Percentiles rank a stretch among this genome's conserved stretches.
Evolutionary conservation across 1,140 invertebrate genomes (phyloP).

Genomic region (Melanaphis sacchari): DNA sequence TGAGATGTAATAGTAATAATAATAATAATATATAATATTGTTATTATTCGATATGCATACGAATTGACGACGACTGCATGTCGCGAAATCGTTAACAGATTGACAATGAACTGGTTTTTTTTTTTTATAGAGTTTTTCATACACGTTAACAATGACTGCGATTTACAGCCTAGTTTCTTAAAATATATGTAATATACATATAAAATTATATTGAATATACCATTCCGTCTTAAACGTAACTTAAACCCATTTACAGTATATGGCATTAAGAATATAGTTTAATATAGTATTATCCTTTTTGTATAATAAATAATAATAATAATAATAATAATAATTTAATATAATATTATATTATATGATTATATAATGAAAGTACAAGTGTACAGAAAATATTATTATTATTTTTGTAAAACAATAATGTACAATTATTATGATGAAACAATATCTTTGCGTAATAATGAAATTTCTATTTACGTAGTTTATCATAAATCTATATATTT

Average conservation of each 20-base stretch:
- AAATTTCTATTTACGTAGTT: background rate
- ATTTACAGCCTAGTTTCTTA: slow-evolving; percentile 12
- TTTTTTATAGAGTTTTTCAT: slow-evolving; percentile 8
- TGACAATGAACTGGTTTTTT: slow-evolving; percentile 12
- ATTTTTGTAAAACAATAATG: background rate
- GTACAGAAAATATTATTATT: background rate
- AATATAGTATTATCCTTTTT: background rate
- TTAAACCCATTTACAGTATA: no score
- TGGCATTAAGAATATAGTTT: background rate
- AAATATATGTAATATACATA: background rate
- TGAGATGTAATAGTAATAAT: background rate
- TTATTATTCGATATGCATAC: slow-evolving; percentile 10
- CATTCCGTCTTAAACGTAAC: background rate
- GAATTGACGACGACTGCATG: background rate
- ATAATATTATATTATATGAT: no score
- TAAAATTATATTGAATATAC: background rate
- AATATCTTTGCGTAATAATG: background rate
- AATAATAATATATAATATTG: background rate
- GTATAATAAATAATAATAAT: background rate
- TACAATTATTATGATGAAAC: background rate
- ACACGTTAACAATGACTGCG: background rate
- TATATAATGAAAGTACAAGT: background rate
- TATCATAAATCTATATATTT: background rate
- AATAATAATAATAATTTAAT: background rate
- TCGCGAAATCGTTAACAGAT: background rate